Evolutionary conservation across 2,797 vertebrate species (phyloP), one percentile per base, ranked within the genome.

Genomic region (Valencia hispanica): DNA sequence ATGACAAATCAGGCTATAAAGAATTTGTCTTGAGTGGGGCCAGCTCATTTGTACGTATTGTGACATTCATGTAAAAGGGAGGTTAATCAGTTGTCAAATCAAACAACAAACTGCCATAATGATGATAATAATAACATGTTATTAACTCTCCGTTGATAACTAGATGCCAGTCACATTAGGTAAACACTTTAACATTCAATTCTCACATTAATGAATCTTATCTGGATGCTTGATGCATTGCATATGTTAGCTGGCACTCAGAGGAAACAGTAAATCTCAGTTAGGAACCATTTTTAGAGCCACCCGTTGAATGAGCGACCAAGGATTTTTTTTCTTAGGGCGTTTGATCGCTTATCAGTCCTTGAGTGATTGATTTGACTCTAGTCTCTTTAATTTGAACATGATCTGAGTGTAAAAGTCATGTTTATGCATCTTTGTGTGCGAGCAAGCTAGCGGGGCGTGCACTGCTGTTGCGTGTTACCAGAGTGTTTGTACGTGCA

Each of bases 371-470:
- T 91, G 78, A 88, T 88, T 82, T 69, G 81, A 84, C 76, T 83
- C 72, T 17, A 14, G 77, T 74, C 77, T 82, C 73, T 86, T 82
- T 79, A 80, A 84, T 84, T 81, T 59, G 74, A 87, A 85, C 87
- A 90, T 89, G 83, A 88, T 89, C 86, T 81, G 84, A 77, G 80
- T 84, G 81, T 75, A 85, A 84, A 90, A 84, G 84, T 91, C 77
- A 84, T 63, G 79, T 77, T 34, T 72, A 70, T 74, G 43, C 47
- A 55, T 81, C 11, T 76, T 45, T 53, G 51, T 43, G 11, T 5
- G 20, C 2, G 11, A 18, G 72, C 45, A 9, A 30, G 25, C 43
- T 36, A 43, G 71, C 45, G 50, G 71, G 61, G 25, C 18, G 45
- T 48, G 34, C 65, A 30, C 82, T 65, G 55, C 32, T 61, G 34